These are phyloP conservation scores for Agrotis segetum DNA, from an alignment of 2,888 invertebrate species.

Conservation along the genomic window DNA sequence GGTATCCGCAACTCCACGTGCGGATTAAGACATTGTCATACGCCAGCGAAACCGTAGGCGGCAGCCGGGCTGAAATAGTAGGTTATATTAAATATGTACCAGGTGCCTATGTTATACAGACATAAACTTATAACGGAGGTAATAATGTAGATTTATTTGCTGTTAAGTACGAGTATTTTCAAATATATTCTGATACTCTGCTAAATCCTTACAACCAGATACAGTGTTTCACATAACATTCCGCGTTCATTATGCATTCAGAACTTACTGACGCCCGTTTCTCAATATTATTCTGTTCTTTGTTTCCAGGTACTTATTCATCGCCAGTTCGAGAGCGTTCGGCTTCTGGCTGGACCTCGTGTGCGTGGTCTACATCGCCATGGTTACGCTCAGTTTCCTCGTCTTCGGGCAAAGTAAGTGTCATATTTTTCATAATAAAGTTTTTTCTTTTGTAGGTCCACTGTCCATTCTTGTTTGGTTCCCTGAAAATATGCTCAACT, in stretches of 20 bases:
- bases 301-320: slow-evolving; percentile 93
- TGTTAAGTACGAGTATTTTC: too few species aligned
- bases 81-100: too few species aligned
- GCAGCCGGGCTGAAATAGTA: too few species aligned
- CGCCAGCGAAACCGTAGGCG: too few species aligned
- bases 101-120: too few species aligned
- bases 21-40: too few species aligned
- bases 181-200: too few species aligned
- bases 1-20: too few species aligned
- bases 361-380: slow-evolving; percentile 96
- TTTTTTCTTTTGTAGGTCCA: background rate
- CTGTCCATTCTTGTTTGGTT: background rate
- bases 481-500: background rate
- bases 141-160: too few species aligned
- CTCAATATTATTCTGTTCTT: background rate
- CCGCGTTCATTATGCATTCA: background rate
- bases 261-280: too few species aligned
- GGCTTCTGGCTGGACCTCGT: slow-evolving; percentile 98
- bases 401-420: slow-evolving; percentile 90
- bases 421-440: background rate
- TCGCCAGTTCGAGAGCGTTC: slow-evolving; percentile 97
- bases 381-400: slow-evolving; percentile 97
- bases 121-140: too few species aligned
- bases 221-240: background rate
- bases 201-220: too few species aligned